Evolutionary conservation across 2,113 vertebrate species (phyloP), one percentile per base, ranked within the genome.

Genomic region (Podilymbus podiceps): DNA sequence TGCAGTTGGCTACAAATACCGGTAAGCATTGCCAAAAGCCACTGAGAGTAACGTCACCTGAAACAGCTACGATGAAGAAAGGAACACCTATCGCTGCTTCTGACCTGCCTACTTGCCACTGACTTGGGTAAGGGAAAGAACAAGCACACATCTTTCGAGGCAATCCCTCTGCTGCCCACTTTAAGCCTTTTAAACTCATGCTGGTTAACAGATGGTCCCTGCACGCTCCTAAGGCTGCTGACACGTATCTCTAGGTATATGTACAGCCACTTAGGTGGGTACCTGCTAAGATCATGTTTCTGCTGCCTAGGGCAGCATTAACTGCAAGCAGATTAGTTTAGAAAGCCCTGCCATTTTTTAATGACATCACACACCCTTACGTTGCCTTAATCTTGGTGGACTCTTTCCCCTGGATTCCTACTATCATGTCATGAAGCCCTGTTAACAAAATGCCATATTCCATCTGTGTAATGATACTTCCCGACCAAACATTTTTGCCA

Each of bases 141-240:
- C 24, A 81, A 77, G 68, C 4, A 3, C 19, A 19, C n/a, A 31
- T 19, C 63, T 85, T 90, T 31, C 1, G 1, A 35, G 71, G 80
- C 0, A 0, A 93, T 52, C 42, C 64, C 73, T 62, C 56, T 18
- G 50, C 74, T 89, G 73, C 47, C 58, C 74, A 66, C 40, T 64
- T 80, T 4, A 59, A 94, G 79, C 64, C 77, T 76, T 92, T 95
- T 89, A 94, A 90, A 49, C 19, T 68, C 90, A 23, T 8, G 76
- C 81, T 88, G 88, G 31, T 56, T 88, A 84, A 71, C 86, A 92
- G 90, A 95, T 87, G 85, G 94, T 78, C 80, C 86, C 82, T 67
- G 62, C 56, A 66, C 0, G 3, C 68, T 94, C 42, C 85, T 91
- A 6, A 25, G 76, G 73, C 83, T 87, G 94, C 88, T 80, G 80